phyloP scores from a whole-genome alignment of 2,113 vertebrate genomes.

The Gopherus flavomarginatus region DNA sequence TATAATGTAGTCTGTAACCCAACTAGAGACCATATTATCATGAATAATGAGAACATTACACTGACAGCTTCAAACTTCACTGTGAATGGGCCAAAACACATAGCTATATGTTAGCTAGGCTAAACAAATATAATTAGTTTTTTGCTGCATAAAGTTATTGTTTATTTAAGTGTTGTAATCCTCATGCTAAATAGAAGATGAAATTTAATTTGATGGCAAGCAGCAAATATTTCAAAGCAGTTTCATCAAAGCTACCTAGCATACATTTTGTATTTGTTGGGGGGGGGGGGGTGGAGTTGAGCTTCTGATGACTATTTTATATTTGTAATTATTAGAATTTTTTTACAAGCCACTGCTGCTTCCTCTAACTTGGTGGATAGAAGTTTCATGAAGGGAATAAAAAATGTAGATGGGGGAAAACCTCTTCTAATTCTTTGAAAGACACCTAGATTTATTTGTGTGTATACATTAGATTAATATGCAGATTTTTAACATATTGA shows the following conservation, averaged over 20 bases:
- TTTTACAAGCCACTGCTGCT: constrained; percentile 25
- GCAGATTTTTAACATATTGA: not conserved
- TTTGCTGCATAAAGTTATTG: constrained; percentile 67
- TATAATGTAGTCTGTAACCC: constrained; percentile 12
- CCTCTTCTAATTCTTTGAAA: constrained; percentile 9
- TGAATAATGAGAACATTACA: constrained; percentile 55
- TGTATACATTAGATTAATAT: not conserved
- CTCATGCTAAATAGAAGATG: constrained; percentile 58
- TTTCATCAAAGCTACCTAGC: constrained; percentile 50
- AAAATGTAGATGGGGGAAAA: not conserved
- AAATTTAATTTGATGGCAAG: constrained; percentile 72
- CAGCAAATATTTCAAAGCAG: constrained; percentile 70
- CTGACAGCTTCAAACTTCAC: constrained; percentile 46
- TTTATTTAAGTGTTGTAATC: constrained; percentile 77
- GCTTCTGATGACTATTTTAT: constrained; percentile 39
- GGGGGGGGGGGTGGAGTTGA: accelerated
- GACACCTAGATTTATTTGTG: not conserved
- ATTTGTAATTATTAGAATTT: constrained; percentile 62
- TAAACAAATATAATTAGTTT: constrained; percentile 76
- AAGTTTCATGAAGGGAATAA: not conserved
- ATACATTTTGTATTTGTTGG: not conserved
- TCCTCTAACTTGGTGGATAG: constrained; percentile 31
- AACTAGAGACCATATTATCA: not conserved
- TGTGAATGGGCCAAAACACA: constrained; percentile 61
- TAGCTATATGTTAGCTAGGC: constrained; percentile 32